Percentiles rank a stretch among this genome's conserved stretches.
phyloP scores from a whole-genome alignment of 2,888 invertebrate species.

The Julus scandinavius region DNA sequence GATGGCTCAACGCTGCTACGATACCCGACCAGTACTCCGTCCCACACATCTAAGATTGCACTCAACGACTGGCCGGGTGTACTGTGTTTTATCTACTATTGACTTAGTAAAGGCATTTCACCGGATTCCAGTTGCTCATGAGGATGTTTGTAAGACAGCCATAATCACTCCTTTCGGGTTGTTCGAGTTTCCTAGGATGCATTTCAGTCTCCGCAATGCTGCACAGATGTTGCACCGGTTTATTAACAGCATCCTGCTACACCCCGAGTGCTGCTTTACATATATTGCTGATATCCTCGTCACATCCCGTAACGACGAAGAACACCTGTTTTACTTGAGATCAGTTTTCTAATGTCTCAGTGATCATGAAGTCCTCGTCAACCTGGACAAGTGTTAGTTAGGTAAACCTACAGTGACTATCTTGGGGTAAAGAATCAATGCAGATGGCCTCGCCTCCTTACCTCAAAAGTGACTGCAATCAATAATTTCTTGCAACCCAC shows the following conservation, averaged over 20 bases:
- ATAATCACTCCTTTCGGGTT: slow-evolving; percentile 64
- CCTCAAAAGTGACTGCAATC: background rate
- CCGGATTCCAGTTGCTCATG: slow-evolving; percentile 64
- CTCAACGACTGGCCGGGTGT: slow-evolving; percentile 60
- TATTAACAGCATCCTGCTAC: slow-evolving; percentile 62
- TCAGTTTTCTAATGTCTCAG: background rate
- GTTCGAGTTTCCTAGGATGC: slow-evolving; percentile 63
- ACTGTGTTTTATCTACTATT: slow-evolving; percentile 54
- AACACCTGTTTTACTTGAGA: background rate
- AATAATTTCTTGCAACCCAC: background rate
- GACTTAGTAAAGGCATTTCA: slow-evolving; percentile 62
- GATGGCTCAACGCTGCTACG: slow-evolving; percentile 63
- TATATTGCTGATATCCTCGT: slow-evolving; percentile 64
- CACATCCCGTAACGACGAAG: background rate
- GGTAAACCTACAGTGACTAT: background rate
- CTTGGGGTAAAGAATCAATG: background rate
- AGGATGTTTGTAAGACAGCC: slow-evolving; percentile 65
- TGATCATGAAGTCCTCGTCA: background rate
- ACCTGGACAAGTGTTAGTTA: background rate
- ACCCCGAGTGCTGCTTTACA: slow-evolving; percentile 60
- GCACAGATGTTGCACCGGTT: slow-evolving; percentile 66
- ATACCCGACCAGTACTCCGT: slow-evolving; percentile 65
- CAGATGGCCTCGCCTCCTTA: background rate
- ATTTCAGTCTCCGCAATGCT: slow-evolving; percentile 65
- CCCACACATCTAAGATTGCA: slow-evolving; percentile 64